phyloP scores from a whole-genome alignment of 2,113 vertebrate genomes.

The Buteo buteo region DNA sequence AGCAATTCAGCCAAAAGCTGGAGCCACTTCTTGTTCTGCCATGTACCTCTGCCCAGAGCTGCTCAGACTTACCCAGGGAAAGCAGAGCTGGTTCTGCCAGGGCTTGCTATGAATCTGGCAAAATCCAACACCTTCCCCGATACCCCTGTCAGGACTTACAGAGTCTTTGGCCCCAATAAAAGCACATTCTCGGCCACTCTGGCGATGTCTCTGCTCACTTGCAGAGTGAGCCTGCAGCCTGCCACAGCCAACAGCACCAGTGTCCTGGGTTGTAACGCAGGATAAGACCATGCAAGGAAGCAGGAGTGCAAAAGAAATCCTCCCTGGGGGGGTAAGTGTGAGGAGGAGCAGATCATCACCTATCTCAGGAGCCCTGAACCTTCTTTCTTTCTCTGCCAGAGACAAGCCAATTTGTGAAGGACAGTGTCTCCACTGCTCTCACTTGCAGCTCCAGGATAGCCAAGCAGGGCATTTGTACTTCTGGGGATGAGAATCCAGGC shows the following conservation, averaged over 20 bases:
- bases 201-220: background rate
- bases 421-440: background rate
- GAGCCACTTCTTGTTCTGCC: background rate
- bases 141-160: background rate
- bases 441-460: background rate
- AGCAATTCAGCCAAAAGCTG: background rate
- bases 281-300: background rate
- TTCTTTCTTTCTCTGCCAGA: background rate
- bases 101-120: background rate
- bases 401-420: background rate
- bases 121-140: background rate
- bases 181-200: background rate
- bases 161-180: background rate
- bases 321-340: background rate
- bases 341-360: background rate
- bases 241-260: rapidly evolving
- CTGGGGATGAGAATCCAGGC: background rate
- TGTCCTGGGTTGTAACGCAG: rapidly evolving
- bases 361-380: no score
- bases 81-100: background rate
- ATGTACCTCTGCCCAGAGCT: background rate
- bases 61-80: background rate
- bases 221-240: background rate
- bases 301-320: background rate
- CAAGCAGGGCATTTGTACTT: background rate